Evolutionary conservation across 1,140 invertebrate species (phyloP).

Genomic region (Dolichoris vasculosae): DNA sequence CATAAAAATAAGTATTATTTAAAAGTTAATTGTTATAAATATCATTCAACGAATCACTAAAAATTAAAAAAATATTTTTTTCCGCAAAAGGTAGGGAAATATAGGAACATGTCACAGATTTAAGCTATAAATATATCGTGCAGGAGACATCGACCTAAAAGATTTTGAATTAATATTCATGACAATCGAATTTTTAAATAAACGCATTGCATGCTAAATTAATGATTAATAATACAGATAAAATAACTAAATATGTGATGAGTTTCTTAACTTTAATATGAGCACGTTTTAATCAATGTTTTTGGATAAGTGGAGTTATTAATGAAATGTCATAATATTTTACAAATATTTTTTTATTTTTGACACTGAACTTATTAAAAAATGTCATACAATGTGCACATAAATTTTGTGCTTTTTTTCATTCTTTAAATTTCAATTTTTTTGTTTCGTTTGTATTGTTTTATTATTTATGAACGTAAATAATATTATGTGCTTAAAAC

Average conservation of each 20-base stretch:
- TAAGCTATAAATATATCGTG: conserved; percentile 41
- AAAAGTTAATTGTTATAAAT: background rate
- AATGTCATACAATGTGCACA: conserved; percentile 28
- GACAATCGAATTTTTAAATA: background rate
- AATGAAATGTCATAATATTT: conserved; percentile 21
- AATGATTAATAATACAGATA: conserved; percentile 5
- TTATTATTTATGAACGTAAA: conserved; percentile 56
- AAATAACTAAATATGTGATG: conserved; percentile 1
- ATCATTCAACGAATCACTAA: background rate
- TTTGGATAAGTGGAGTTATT: conserved; percentile 13
- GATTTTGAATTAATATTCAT: conserved; percentile 9
- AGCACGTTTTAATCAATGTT: background rate
- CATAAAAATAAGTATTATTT: background rate
- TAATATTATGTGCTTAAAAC: conserved; percentile 65
- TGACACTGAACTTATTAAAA: conserved; percentile 33
- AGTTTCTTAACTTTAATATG: background rate
- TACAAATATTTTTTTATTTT: conserved; percentile 25
- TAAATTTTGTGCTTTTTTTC: conserved; percentile 20
- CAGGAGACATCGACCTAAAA: conserved; percentile 45
- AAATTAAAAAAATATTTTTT: conserved; percentile 21
- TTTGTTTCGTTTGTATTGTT: background rate
- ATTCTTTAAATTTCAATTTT: background rate
- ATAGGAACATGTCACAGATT: conserved; percentile 11
- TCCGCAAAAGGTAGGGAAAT: background rate
- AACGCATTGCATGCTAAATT: conserved; percentile 39